Evolutionary conservation across 2,797 vertebrate species (phyloP).

Genomic region (Podarcis siculus): DNA sequence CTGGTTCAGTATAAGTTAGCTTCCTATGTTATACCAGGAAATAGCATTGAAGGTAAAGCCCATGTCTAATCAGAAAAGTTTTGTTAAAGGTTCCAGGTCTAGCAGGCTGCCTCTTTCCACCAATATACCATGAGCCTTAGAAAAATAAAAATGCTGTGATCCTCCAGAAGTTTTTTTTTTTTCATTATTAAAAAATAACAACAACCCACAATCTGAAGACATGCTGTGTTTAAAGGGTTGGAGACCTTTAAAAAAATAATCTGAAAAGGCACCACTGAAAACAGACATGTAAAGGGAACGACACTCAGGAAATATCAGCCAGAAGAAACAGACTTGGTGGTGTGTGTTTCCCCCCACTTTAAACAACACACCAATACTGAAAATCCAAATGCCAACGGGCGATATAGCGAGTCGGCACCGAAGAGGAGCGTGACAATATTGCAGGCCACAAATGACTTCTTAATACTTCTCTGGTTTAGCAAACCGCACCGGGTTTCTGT

Average conservation of each 20-base stretch:
- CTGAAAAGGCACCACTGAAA: conserved; percentile 52
- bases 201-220: conserved; percentile 44
- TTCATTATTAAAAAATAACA: background rate
- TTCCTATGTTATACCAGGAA: background rate
- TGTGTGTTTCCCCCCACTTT: conserved; percentile 53
- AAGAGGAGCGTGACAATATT: background rate
- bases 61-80: conserved; percentile 31
- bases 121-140: conserved; percentile 30
- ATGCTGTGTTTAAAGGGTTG: conserved; percentile 65
- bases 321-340: conserved; percentile 46
- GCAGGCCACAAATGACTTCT: background rate
- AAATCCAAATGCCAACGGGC: conserved; percentile 33
- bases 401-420: conserved; percentile 36
- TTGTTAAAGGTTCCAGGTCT: background rate
- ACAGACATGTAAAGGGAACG: conserved; percentile 61
- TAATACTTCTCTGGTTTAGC: background rate
- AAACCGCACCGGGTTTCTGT: rapidly evolving
- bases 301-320: conserved; percentile 65
- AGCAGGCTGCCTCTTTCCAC: conserved; percentile 16
- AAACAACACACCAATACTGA: conserved; percentile 41
- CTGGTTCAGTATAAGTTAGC: too few species aligned
- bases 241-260: conserved; percentile 53
- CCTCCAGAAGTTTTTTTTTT: conserved; percentile 45
- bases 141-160: conserved; percentile 19
- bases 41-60: conserved; percentile 3